These are phyloP conservation scores for Heliconius erato DNA, from an alignment of 2,888 invertebrate genomes.

Conservation along the genomic window DNA sequence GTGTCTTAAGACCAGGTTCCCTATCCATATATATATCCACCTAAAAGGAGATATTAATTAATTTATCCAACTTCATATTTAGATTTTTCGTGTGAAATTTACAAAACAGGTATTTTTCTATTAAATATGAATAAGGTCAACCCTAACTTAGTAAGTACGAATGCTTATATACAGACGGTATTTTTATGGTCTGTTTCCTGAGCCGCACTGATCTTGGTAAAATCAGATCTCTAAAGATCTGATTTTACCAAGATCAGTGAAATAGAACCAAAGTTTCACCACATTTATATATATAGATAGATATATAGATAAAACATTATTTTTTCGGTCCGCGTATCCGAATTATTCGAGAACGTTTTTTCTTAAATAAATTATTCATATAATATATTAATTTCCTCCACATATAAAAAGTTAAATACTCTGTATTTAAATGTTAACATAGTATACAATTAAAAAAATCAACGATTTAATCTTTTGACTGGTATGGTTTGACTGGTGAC, in stretches of 20 bases:
- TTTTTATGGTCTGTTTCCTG: slow-evolving; percentile 45
- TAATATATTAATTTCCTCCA: slow-evolving; percentile 1
- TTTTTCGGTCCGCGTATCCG: background rate
- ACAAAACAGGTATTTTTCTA: no score
- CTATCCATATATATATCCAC: no score
- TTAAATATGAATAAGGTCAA: no score
- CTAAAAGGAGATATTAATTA: background rate
- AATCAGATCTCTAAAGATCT: background rate
- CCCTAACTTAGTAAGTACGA: no score
- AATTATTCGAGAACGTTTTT: background rate
- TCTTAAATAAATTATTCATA: background rate
- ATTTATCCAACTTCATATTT: background rate
- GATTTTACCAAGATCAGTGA: background rate
- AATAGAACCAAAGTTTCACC: background rate
- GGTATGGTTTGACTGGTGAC: no score
- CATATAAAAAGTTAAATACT: background rate
- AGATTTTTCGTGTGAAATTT: background rate
- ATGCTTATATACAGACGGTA: slow-evolving; percentile 23
- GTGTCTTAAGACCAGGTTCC: no score
- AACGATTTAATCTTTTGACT: background rate
- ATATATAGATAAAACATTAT: background rate
- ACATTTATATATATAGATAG: background rate
- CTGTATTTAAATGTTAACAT: no score
- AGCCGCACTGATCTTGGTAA: no score
- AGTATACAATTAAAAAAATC: background rate